Conservation (phyloP, 2,888 invertebrate genomes). For the Lacanobia wlatinum region DNA sequence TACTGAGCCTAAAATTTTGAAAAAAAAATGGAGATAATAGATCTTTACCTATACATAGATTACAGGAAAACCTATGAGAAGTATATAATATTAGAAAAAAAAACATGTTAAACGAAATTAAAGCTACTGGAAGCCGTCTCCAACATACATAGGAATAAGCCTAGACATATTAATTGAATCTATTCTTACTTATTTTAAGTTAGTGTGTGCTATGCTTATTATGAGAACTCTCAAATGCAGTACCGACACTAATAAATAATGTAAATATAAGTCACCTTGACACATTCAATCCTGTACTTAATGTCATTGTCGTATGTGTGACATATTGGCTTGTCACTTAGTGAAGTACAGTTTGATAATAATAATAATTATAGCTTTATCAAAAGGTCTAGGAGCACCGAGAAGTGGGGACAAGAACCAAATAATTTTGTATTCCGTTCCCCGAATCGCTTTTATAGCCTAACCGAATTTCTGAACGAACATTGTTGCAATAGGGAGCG, state of each 20-base stretch:
- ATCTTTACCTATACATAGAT: too few relatives aligned
- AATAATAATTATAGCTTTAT: too few relatives aligned
- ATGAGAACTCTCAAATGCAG: not conserved
- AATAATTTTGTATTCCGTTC: not conserved
- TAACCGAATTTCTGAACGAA: too few relatives aligned
- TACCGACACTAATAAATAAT: conserved; percentile 23
- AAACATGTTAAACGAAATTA: too few relatives aligned
- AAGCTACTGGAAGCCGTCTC: not conserved
- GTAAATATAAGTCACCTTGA: conserved; percentile 47
- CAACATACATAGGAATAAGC: not conserved
- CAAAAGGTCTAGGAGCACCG: not conserved
- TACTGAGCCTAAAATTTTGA: too few relatives aligned
- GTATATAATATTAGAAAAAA: too few relatives aligned
- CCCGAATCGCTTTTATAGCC: not conserved
- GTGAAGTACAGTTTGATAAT: conserved; percentile 5
- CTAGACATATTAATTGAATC: not conserved
- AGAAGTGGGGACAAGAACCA: not conserved
- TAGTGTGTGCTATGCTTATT: not conserved
- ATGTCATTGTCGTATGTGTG: conserved; percentile 12
- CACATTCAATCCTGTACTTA: conserved; percentile 14
- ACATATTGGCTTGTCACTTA: not conserved
- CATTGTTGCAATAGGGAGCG: too few relatives aligned
- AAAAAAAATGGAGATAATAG: too few relatives aligned
- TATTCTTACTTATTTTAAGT: not conserved
- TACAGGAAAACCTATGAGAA: too few relatives aligned